Evolutionary conservation across 2,797 vertebrate species (phyloP), one percentile per base, ranked within the genome.

Genomic region (Amblyopsis hoosieri): DNA sequence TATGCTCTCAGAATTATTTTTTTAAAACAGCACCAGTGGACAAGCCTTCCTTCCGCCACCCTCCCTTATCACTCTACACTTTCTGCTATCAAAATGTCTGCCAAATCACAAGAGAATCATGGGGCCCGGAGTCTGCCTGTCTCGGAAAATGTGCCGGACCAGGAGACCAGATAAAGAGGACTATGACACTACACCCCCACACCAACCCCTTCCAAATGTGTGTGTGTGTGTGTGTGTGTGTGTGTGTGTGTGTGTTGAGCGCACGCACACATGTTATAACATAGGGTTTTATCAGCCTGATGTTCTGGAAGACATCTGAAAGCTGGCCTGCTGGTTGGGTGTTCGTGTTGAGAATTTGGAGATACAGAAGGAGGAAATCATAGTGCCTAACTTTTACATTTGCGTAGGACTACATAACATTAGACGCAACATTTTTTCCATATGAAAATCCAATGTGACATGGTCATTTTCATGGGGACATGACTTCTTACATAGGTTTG

Each of bases 1-100:
- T 3, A 2, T 37, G 37, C 37, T 37, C 37, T 6, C 37, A 37
- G 3, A 23, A 23, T 23, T 23, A 3, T 23, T 11, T 9, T 19
- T 10, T 15, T 14, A 12, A 59, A 72, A 75, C 51, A 15, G 17
- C 45, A 45, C 37, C 42, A 17, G 2, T 31, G n/a, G 12, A 15
- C 31, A 19, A 12, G 14, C 51, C 57, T 54, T 62, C 66, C 3
- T 23, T 45, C 53, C 69, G 67, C 60, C 64, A 33, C 68, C 19
- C 50, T 80, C 82, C 83, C 80, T 84, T 85, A 89, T 90, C 86
- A 55, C 71, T 69, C 67, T 66, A 59, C 81, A 64, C 86, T 85
- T 71, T 71, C 70, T 83, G 76, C 82, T 85, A 84, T 88, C 85
- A 87, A 86, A 86, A 84, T 84, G 87, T 80, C 81, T 81, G 83